Base-by-base conservation (phyloP, 2,113 vertebrate species). In the Paraplagusia blochii region DNA sequence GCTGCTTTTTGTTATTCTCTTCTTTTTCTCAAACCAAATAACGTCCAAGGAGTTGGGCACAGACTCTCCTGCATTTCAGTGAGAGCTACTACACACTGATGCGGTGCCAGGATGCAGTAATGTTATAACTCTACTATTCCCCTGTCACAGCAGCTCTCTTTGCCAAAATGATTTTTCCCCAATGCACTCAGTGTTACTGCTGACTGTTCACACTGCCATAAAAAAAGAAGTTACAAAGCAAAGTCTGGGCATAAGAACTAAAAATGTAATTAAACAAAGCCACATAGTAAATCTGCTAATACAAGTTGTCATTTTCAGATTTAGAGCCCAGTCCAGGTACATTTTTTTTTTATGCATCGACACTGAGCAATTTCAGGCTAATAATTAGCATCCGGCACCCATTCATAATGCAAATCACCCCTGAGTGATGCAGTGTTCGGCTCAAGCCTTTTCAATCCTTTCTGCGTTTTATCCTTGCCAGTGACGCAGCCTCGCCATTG, bases 121-220 rank as follows among this genome's bases (percentile, higher is more conserved):
- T 69, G 67, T 77, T 65, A 69, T 74, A 81, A 74, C 34, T 60
- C 45, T 46, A 73, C 61, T 68, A 74, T 74, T 72, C 61, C 69
- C 73, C 46, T 43, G 59, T 22, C 51, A 62, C 66, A 66, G 58
- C 58, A 69, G 38, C 59, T 61, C 47, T 47, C 14, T 13, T 51
- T 53, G 74, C 58, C 65, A 80, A 62, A 63, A 74, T 62, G 58
- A 13, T 72, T 51, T 53, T 66, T 52, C 64, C 59, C 59, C 48
- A 50, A 12, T 48, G 53, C 71, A 44, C 16, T 6, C 53, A 52
- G 33, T 35, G 42, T 68, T 79, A 63, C 58, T 72, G 77, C 69
- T 72, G 61, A 80, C 62, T 69, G 63, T 34, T 46, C 61, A 43
- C 15, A 14, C 9, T 59, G 29, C 14, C 60, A 49, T 53, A 58